These are phyloP conservation scores for Nyctereutes procyonoides DNA, from an alignment of 2,113 vertebrate genomes.

Conservation along the genomic window DNA sequence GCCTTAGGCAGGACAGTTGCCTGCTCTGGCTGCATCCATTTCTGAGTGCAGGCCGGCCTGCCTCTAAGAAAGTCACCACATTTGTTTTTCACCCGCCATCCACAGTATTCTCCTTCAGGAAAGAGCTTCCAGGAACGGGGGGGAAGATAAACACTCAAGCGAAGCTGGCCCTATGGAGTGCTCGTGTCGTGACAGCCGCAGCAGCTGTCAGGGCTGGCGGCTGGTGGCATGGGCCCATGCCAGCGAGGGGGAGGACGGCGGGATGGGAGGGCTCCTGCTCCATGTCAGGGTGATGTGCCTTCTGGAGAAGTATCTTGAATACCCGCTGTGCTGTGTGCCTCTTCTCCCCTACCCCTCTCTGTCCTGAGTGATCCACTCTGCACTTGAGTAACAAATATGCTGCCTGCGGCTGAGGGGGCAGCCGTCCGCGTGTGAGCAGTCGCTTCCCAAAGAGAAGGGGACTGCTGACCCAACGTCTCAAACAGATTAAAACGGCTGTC, in stretches of 20 bases:
- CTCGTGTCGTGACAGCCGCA: fast-evolving
- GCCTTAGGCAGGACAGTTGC: background rate
- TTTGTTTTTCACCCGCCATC: conserved; percentile 44
- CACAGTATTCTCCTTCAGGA: conserved; percentile 64
- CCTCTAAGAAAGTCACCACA: conserved; percentile 29
- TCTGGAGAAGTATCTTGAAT: background rate
- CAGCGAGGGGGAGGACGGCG: fast-evolving
- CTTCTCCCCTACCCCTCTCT: background rate
- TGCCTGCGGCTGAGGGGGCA: fast-evolving
- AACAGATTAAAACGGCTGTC: background rate
- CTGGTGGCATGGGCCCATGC: fast-evolving
- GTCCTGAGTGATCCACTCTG: background rate
- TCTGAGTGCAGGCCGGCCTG: background rate
- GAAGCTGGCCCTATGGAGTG: background rate
- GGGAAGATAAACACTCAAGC: background rate
- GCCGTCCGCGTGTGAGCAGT: background rate
- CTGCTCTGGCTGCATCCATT: background rate
- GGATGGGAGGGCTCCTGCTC: background rate
- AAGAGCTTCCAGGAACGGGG: conserved; percentile 7
- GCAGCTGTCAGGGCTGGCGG: background rate
- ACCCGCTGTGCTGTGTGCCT: background rate
- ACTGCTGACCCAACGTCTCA: background rate
- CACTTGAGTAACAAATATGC: background rate
- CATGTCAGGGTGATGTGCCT: background rate
- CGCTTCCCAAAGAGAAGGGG: background rate